Conservation (phyloP, 2,888 invertebrate species). For the Temnothorax rugatulus region DNA sequence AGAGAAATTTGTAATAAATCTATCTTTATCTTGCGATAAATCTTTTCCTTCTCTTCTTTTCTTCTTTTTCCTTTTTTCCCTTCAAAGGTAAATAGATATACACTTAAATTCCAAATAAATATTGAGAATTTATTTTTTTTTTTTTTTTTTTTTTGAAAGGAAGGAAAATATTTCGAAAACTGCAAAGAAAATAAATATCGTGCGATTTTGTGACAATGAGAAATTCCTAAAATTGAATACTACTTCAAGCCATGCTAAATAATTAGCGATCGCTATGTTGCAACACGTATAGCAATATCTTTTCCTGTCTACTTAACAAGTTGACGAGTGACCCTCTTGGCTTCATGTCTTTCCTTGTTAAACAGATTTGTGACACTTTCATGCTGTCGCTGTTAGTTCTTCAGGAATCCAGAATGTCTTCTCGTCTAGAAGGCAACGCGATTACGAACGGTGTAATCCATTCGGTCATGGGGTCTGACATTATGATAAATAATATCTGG, state of each 20-base stretch:
- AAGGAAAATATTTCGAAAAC: neutral
- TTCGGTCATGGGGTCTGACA: conserved; percentile 79
- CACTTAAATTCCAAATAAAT: neutral
- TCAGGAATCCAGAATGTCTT: conserved; percentile 64
- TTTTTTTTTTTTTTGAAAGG: neutral
- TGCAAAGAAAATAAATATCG: neutral
- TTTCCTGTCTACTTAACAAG: neutral
- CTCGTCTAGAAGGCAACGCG: conserved; percentile 64
- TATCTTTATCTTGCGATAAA: neutral
- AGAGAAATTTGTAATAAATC: neutral
- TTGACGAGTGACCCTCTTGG: neutral
- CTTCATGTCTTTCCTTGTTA: conserved; percentile 27
- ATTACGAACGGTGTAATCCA: conserved; percentile 69
- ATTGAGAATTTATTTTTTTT: neutral
- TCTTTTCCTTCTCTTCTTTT: neutral
- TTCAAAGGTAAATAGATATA: neutral
- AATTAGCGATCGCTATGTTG: neutral
- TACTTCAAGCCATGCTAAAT: neutral
- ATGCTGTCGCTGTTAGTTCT: conserved; percentile 29
- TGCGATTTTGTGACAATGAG: neutral
- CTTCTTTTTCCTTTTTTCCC: neutral
- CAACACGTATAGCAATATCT: neutral
- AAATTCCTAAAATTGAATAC: neutral
- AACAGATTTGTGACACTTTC: conserved; percentile 26
- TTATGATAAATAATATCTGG: conserved; percentile 84